Conservation (phyloP, 2,888 invertebrate species). For the Rhingia rostrata region DNA sequence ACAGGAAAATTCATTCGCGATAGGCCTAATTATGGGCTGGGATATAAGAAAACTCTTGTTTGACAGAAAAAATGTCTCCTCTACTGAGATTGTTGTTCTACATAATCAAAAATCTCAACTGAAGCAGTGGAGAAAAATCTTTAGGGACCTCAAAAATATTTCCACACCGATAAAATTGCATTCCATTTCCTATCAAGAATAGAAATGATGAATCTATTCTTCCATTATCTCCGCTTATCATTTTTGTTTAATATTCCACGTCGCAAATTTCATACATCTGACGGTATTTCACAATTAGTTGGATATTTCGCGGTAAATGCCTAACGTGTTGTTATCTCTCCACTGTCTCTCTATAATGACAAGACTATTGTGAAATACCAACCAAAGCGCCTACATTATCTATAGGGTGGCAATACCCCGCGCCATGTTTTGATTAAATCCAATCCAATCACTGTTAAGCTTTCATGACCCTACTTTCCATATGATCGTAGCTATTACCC, state of each 20-base stretch:
- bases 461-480: slow-evolving; percentile 30
- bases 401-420: background rate
- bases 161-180: too few species aligned
- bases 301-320: background rate
- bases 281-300: background rate
- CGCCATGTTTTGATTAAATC: slow-evolving; percentile 23
- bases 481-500: slow-evolving; percentile 8
- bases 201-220: too few species aligned
- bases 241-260: background rate
- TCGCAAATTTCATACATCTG: background rate
- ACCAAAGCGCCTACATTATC: background rate
- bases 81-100: too few species aligned
- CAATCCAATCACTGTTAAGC: slow-evolving; percentile 16
- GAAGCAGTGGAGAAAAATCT: too few species aligned
- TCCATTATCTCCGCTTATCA: background rate
- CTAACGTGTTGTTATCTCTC: slow-evolving; percentile 2
- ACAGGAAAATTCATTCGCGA: too few species aligned
- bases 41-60: too few species aligned
- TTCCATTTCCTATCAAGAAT: too few species aligned
- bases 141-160: too few species aligned
- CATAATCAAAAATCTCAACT: too few species aligned
- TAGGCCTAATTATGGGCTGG: too few species aligned
- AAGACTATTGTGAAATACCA: slow-evolving; percentile 32
- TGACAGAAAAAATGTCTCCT: too few species aligned
- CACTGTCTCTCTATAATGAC: background rate